Evolutionary conservation across 1,140 invertebrate species (phyloP).

Genomic region (Microplitis demolitor): DNA sequence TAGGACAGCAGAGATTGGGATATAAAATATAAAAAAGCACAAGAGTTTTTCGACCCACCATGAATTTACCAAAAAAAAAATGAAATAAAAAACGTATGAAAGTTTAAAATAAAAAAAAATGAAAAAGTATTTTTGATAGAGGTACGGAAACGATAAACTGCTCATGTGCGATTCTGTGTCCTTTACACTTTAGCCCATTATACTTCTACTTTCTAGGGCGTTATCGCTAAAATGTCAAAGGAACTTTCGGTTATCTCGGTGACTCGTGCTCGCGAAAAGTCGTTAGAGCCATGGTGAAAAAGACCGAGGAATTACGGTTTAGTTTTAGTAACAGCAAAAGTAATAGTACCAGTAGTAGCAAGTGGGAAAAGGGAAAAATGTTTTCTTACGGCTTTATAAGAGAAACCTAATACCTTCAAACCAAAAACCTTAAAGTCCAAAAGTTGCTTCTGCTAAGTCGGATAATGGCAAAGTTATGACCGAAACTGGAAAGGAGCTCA

Average conservation of each 20-base stretch:
- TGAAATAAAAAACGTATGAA: neutral
- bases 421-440: constrained; percentile 24
- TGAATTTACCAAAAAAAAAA: neutral
- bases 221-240: constrained; percentile 37
- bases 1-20: neutral
- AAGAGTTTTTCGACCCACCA: neutral
- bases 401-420: neutral
- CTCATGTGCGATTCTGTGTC: constrained; percentile 6
- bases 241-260: constrained; percentile 35
- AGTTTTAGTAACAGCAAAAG: neutral
- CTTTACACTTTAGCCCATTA: neutral
- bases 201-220: neutral
- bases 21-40: neutral
- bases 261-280: constrained; percentile 18
- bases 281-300: constrained; percentile 10
- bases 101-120: neutral
- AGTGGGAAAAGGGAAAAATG: constrained; percentile 8
- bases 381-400: neutral
- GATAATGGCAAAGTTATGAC: constrained; percentile 51
- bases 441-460: constrained; percentile 42
- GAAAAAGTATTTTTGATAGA: neutral
- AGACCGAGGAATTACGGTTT: neutral
- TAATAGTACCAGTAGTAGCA: neutral
- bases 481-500: constrained; percentile 24
- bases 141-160: constrained; percentile 16